phyloP scores from a whole-genome alignment of 2,888 invertebrate genomes.

The Eilema sororculum region DNA sequence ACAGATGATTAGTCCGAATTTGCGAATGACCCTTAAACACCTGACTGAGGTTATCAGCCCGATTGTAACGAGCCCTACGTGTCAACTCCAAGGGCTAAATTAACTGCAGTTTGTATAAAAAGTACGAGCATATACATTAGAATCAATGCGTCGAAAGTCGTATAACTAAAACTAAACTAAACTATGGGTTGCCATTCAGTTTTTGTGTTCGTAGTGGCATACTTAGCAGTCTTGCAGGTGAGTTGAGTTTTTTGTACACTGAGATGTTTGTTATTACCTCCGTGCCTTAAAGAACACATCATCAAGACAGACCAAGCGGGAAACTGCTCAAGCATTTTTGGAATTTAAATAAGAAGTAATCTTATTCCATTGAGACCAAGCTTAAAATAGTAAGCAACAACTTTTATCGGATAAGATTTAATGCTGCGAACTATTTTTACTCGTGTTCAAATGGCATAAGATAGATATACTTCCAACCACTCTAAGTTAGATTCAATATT shows the following conservation, averaged over 20 bases:
- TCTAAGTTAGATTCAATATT: no score
- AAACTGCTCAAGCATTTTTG: no score
- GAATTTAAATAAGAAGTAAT: no score
- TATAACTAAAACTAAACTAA: slow-evolving; percentile 41
- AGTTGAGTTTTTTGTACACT: slow-evolving; percentile 26
- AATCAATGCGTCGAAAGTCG: slow-evolving; percentile 33
- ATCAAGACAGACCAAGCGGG: not conserved
- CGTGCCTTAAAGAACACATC: not conserved
- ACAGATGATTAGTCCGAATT: slow-evolving; percentile 25
- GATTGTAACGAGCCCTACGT: slow-evolving; percentile 57
- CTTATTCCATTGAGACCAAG: no score
- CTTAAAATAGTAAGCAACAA: no score
- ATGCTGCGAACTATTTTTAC: no score
- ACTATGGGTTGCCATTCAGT: slow-evolving; percentile 63
- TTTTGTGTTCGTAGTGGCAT: slow-evolving; percentile 53
- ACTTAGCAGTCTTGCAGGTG: slow-evolving; percentile 69
- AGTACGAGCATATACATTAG: slow-evolving; percentile 66
- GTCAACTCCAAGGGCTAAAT: slow-evolving; percentile 47
- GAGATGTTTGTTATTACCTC: not conserved
- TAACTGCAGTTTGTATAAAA: slow-evolving; percentile 56
- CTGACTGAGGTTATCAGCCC: slow-evolving; percentile 45
- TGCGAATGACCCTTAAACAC: slow-evolving; percentile 37
- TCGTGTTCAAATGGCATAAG: no score
- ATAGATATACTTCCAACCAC: no score
- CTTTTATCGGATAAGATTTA: no score